Base-by-base conservation (phyloP, 23 tunicate genomes). In the Halocynthia roretzi region DNA sequence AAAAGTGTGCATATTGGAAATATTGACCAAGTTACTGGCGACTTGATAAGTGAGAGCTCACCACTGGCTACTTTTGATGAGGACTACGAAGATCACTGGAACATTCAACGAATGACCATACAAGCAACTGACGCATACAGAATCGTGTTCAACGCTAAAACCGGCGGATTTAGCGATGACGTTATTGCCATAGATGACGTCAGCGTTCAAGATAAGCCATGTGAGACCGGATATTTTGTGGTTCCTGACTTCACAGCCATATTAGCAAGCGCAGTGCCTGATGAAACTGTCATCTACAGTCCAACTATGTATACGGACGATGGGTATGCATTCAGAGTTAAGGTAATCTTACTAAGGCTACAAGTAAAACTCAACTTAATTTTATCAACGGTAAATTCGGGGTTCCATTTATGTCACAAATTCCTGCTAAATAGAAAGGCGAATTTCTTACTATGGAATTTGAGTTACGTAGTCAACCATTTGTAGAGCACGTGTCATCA, bases 181-280 rank as follows among this genome's bases (percentile, higher is more conserved):
- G 85, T 68, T 6, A 78, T 92, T 40, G 98, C 98, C 7, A 75
- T 92, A 72, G 98, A 92, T 80, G 92, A 92, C 83, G 75, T 92
- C 75, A 83, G 83, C 75, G 80, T 92, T 21, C 55, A 79, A 50
- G 98, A 92, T 64, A 92, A 86, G 53, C 87, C 90, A 19, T 92
- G 98, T 62, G 98, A 92, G 14, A 71, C 84, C 54, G 70, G 62
- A 61, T 92, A 82, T 64, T 86, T 92, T 68, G 78, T 55, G 15
- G 58, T 92, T 21, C 71, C 78, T 19, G 75, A 78, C 8, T 19
- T 78, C n/a, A 60, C 86, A 15, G 12, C 80, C 14, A 75, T 67
- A 62, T 87, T 87, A 22, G 92, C 85, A 44, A 54, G 22, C n/a
- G 12, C 15, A 19, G 17, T 15, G 15, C 54, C 60, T 8, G 44